Evolutionary conservation across 2,113 vertebrate genomes (phyloP).

Genomic region (Emydocephalus ijimae): DNA sequence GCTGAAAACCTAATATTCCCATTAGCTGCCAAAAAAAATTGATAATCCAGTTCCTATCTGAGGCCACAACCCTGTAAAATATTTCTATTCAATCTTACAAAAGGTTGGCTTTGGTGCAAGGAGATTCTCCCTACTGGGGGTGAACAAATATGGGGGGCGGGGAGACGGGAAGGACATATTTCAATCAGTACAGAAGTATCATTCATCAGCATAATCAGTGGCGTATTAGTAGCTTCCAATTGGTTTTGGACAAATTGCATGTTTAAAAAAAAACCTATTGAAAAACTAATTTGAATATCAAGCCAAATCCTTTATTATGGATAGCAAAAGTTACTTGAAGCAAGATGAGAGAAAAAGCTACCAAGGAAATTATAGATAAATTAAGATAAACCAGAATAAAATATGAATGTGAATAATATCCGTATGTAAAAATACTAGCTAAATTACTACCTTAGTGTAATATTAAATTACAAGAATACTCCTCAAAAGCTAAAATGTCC

Average conservation of each 20-base stretch:
- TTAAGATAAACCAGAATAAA: not conserved
- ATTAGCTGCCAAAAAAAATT: not conserved
- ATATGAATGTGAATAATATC: not conserved
- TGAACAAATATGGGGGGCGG: not conserved
- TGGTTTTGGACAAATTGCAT: not conserved
- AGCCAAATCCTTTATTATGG: not conserved
- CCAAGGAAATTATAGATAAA: not conserved
- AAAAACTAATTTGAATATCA: not conserved
- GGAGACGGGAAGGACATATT: not conserved
- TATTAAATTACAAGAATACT: not conserved
- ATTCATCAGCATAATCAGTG: not conserved
- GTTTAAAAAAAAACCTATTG: not conserved
- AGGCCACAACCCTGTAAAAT: not conserved
- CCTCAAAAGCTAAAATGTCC: not conserved
- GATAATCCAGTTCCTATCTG: not conserved
- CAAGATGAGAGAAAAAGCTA: not conserved
- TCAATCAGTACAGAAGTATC: not conserved
- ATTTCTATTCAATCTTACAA: not conserved
- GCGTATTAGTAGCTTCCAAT: not conserved
- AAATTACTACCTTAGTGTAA: not conserved
- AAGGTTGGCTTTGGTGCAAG: no score
- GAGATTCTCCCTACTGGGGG: no score
- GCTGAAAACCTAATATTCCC: not conserved
- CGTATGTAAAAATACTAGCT: not conserved
- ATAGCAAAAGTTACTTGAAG: not conserved